Evolutionary conservation across 2,113 vertebrate species (phyloP).

Genomic region (Lipotes vexillifer): DNA sequence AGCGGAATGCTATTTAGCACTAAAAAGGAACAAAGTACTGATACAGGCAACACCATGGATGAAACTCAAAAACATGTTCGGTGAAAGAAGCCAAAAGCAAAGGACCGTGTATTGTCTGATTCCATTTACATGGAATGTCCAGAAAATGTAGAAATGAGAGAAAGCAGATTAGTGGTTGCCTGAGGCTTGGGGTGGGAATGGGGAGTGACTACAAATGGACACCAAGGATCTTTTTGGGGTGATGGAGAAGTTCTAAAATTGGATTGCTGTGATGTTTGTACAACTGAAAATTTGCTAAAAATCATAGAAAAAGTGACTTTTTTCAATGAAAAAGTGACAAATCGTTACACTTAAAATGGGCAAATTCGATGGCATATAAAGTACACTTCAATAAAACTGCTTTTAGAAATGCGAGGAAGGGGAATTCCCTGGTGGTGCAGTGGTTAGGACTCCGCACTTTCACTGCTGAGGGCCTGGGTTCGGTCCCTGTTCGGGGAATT

Average conservation of each 20-base stretch:
- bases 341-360: neutral
- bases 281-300: neutral
- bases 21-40: neutral
- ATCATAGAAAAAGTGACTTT: neutral
- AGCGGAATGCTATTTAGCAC: neutral
- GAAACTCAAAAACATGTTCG: neutral
- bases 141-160: neutral
- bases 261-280: neutral
- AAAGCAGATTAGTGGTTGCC: neutral
- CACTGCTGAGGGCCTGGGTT: neutral
- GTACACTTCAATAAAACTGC: neutral
- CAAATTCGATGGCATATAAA: neutral
- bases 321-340: neutral
- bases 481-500: neutral
- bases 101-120: neutral
- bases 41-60: fast-evolving
- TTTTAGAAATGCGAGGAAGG: neutral
- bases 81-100: neutral
- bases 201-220: neutral
- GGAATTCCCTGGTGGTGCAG: neutral
- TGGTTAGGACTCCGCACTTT: neutral
- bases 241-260: neutral
- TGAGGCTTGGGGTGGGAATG: no score
- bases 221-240: neutral
- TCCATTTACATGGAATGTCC: neutral